These are phyloP conservation scores for Leptosomus discolor DNA, from an alignment of 2,113 vertebrate species.

Conservation along the genomic window DNA sequence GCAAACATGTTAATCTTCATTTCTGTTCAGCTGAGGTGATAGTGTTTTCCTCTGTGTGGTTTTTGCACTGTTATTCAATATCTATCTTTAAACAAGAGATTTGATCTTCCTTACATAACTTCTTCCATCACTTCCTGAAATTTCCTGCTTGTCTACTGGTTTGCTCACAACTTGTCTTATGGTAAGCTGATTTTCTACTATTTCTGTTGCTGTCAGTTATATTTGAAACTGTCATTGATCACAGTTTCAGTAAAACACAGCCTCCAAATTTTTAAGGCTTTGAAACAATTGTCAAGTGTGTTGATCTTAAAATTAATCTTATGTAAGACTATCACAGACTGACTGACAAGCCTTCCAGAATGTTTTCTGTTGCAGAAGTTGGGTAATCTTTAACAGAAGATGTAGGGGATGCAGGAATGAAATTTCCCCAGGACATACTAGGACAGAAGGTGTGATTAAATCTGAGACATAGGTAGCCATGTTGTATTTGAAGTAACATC, in stretches of 20 bases:
- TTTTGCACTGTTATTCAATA: not conserved
- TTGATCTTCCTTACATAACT: not conserved
- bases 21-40: not conserved
- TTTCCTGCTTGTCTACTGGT: not conserved
- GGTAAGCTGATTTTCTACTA: not conserved
- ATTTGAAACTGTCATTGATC: not conserved
- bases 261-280: not conserved
- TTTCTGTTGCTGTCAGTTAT: not conserved
- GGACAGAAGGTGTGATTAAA: constrained; percentile 33
- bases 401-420: not conserved
- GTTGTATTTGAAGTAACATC: constrained; percentile 41
- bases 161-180: not conserved
- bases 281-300: not conserved
- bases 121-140: not conserved
- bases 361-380: not conserved
- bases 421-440: constrained; percentile 14
- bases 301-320: constrained; percentile 9
- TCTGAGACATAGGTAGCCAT: constrained; percentile 5
- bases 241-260: not conserved
- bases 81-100: not conserved
- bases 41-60: not conserved
- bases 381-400: not conserved
- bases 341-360: not conserved
- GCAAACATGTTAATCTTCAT: not conserved
- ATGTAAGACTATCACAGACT: too few species aligned